Conservation (phyloP, 2,797 vertebrate genomes). For the Alectoris magna region DNA sequence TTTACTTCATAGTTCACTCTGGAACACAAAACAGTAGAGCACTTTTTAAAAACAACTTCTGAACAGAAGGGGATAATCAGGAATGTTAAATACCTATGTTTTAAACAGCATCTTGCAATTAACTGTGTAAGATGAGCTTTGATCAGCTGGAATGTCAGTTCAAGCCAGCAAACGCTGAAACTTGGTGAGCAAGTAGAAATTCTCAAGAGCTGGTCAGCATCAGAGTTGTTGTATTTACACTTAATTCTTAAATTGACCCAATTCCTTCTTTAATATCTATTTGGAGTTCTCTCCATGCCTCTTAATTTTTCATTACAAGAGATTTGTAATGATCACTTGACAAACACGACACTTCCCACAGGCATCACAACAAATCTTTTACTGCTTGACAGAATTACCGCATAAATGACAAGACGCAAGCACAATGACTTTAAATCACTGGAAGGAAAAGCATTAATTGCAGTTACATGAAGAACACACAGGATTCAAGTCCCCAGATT, state of each 20-base stretch:
- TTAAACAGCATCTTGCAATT: not conserved
- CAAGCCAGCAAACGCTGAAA: not conserved
- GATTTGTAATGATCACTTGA: slow-evolving; percentile 12
- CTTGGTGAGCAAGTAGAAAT: not conserved
- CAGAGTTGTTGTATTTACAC: not conserved
- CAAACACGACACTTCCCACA: not conserved
- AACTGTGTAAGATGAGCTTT: not conserved
- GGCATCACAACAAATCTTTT: not conserved
- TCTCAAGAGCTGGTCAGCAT: not conserved
- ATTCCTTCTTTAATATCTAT: not conserved
- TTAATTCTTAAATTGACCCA: not conserved
- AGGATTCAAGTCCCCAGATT: not conserved
- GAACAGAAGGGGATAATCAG: not conserved
- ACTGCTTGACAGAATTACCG: not conserved
- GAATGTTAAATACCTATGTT: not conserved
- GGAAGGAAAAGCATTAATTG: not conserved
- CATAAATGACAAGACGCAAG: not conserved
- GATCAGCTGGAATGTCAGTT: not conserved
- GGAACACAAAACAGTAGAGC: not conserved
- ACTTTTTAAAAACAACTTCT: no score
- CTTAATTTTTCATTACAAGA: slow-evolving; percentile 18
- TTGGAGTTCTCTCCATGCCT: not conserved
- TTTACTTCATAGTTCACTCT: not conserved
- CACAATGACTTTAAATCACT: not conserved
- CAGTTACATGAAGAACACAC: not conserved